Evolutionary conservation across 2,113 vertebrate species (phyloP).

Genomic region (Megaceryle maxima): DNA sequence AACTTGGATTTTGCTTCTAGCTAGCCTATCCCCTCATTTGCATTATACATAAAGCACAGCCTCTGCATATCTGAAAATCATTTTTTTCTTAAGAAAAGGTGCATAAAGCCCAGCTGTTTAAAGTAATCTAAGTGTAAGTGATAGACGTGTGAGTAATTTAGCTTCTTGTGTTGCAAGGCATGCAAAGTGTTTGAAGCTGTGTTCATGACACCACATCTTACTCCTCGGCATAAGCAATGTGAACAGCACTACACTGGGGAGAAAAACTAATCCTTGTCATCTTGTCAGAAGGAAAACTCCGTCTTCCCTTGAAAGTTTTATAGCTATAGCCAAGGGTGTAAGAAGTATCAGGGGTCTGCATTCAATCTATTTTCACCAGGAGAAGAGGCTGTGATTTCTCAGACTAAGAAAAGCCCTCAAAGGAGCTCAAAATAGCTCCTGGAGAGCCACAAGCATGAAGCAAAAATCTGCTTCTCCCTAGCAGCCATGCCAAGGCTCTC

Average conservation of each 20-base stretch:
- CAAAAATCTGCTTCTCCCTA: not conserved
- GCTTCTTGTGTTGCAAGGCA: not conserved
- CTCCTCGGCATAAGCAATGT: not conserved
- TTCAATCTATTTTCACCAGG: not conserved
- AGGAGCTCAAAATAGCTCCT: not conserved
- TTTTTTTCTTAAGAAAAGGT: not conserved
- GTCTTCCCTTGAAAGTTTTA: not conserved
- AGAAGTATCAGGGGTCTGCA: not conserved
- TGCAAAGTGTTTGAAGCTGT: not conserved
- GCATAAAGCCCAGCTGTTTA: not conserved
- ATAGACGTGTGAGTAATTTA: not conserved
- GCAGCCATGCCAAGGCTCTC: not conserved
- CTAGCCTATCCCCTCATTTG: not conserved
- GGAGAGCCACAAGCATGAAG: rapidly evolving
- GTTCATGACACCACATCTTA: not conserved
- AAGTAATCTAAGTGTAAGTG: not conserved
- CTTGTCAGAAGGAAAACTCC: not conserved
- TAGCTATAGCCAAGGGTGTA: not conserved
- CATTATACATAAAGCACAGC: not conserved
- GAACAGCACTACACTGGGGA: not conserved
- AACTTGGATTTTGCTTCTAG: not conserved
- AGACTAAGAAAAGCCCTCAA: not conserved
- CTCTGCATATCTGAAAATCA: not conserved
- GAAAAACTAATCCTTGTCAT: not conserved
- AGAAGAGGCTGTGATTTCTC: not conserved